Evolutionary conservation across 2,888 invertebrate genomes (phyloP).

Genomic region (Tachina lurida): DNA sequence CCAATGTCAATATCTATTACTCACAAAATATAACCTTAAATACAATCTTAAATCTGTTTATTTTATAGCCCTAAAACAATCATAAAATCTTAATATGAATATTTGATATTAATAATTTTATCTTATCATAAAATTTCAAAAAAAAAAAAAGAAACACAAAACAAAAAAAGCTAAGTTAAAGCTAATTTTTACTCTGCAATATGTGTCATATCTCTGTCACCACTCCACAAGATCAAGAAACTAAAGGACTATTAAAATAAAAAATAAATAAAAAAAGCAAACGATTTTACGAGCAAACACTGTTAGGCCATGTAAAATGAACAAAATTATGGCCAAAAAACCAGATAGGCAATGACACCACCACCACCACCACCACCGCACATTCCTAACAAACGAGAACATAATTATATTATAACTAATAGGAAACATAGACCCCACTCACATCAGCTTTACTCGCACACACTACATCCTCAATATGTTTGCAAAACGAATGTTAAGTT

Average conservation of each 20-base stretch:
- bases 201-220: constrained; percentile 66
- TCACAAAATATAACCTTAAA: not conserved
- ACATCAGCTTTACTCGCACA: not conserved
- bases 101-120: constrained; percentile 41
- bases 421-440: not conserved
- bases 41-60: not conserved
- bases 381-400: constrained; percentile 1
- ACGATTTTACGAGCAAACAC: constrained; percentile 40
- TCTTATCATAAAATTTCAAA: constrained; percentile 23
- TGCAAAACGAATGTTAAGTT: constrained; percentile 48
- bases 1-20: not conserved
- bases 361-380: not conserved
- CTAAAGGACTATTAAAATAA: constrained; percentile 57
- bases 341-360: not conserved
- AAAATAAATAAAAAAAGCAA: constrained; percentile 29
- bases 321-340: constrained; percentile 22
- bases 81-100: constrained; percentile 45
- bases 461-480: not conserved
- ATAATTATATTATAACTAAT: constrained; percentile 37
- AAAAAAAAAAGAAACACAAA: not conserved
- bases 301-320: constrained; percentile 17
- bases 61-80: constrained; percentile 10
- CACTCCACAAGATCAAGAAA: constrained; percentile 48
- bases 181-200: constrained; percentile 46
- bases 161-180: constrained; percentile 17